A percentile compares a stretch with the other conserved stretches of the same genome.
Conservation (phyloP, 2,888 invertebrate species). For the Chymomyza amoena region DNA sequence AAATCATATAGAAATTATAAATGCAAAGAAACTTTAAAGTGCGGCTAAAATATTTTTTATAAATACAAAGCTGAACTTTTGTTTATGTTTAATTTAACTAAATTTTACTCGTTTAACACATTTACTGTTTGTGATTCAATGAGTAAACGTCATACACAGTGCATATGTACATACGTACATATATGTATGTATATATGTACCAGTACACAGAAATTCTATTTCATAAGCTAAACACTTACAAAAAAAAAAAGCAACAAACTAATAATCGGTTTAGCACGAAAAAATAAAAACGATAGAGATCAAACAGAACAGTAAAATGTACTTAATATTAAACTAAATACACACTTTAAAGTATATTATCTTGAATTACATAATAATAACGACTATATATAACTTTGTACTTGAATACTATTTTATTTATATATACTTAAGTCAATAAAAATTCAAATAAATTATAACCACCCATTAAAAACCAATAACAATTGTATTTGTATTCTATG, state of each 20-base stretch:
- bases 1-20: slow-evolving; percentile 18
- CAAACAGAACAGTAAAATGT: slow-evolving; percentile 67
- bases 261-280: not conserved
- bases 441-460: slow-evolving; percentile 77
- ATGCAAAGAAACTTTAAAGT: too few relatives aligned
- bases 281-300: slow-evolving; percentile 16
- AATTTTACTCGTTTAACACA: slow-evolving; percentile 58
- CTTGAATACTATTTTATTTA: slow-evolving; percentile 78
- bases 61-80: slow-evolving; percentile 1
- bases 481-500: not conserved
- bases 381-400: slow-evolving; percentile 77
- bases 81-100: slow-evolving; percentile 29
- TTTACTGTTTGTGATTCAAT: slow-evolving; percentile 72
- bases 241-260: not conserved
- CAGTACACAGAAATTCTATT: not conserved
- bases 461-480: slow-evolving; percentile 48
- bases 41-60: slow-evolving; percentile 1
- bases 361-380: slow-evolving; percentile 75
- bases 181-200: too few relatives aligned
- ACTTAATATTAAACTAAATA: slow-evolving; percentile 54
- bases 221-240: slow-evolving; percentile 28
- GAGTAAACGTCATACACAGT: not conserved
- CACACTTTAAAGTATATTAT: slow-evolving; percentile 72
- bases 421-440: slow-evolving; percentile 75
- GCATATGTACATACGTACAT: not conserved